A percentile compares a stretch with the other conserved stretches of the same genome.
Conservation (phyloP, 2,888 invertebrate species). For the Sturmia bella region DNA sequence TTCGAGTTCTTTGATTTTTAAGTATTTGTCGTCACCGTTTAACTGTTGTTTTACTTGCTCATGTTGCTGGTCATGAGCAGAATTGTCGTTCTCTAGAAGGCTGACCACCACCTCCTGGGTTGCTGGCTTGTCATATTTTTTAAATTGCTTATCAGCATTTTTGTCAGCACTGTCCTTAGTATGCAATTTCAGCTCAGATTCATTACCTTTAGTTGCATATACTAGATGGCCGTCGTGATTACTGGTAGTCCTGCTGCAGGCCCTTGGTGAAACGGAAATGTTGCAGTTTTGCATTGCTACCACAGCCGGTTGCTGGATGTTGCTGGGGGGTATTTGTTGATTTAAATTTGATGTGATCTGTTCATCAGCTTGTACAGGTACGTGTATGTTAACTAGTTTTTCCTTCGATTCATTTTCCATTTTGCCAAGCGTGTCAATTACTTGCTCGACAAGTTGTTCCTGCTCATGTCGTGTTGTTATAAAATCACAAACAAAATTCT, state of each 20-base stretch:
- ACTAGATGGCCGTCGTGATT: conserved; percentile 41
- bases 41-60: conserved; percentile 1
- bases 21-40: conserved; percentile 36
- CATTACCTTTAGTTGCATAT: conserved; percentile 47
- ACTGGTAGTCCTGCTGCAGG: conserved; percentile 44
- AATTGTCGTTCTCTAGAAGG: conserved; percentile 14
- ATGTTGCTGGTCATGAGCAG: conserved; percentile 20
- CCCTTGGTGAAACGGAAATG: conserved; percentile 50
- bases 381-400: conserved; percentile 47
- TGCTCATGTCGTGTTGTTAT: conserved; percentile 67
- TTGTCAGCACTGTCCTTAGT: conserved; percentile 59
- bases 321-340: conserved; percentile 46
- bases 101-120: conserved; percentile 48
- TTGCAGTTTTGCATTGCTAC: conserved; percentile 59
- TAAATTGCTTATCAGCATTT: conserved; percentile 63
- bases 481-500: conserved; percentile 65
- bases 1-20: conserved; percentile 18
- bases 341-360: conserved; percentile 64
- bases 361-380: conserved; percentile 39
- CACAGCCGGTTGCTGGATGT: conserved; percentile 44
- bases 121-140: conserved; percentile 60
- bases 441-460: conserved; percentile 70
- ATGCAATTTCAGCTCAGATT: conserved; percentile 62
- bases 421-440: conserved; percentile 68
- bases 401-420: conserved; percentile 44